Conservation (phyloP, 2,888 invertebrate genomes). For the Tipula unca region DNA sequence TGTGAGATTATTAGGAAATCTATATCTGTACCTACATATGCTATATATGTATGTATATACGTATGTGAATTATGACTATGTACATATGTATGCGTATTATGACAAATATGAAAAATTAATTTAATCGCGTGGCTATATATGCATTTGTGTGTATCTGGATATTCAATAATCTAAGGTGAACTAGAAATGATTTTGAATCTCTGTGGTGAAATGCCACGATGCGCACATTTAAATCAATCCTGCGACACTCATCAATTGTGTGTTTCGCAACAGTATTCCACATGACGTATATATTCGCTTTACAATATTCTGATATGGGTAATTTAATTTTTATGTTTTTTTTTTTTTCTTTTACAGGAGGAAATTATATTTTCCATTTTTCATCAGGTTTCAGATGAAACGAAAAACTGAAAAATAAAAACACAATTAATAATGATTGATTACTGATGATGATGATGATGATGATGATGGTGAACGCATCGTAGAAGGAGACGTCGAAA, state of each 20-base stretch:
- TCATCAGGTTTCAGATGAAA: constrained; percentile 8
- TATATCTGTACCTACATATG: neutral
- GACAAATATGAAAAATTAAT: neutral
- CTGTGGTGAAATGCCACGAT: neutral
- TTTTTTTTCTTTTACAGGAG: neutral
- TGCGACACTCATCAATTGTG: neutral
- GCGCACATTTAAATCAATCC: neutral
- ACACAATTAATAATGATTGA: constrained; percentile 8
- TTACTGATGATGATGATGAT: neutral
- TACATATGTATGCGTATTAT: no score
- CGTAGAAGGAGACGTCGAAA: neutral
- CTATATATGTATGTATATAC: neutral
- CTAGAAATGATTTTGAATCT: neutral
- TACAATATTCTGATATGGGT: neutral
- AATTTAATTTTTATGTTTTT: neutral
- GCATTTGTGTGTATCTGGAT: neutral
- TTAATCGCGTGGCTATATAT: neutral
- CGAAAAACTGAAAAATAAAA: neutral
- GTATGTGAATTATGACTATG: neutral
- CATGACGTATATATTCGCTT: neutral
- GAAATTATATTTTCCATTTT: neutral
- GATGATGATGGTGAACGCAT: neutral
- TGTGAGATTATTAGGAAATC: neutral
- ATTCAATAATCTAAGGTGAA: neutral
- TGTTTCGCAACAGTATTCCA: neutral